Conservation (phyloP, 1,140 invertebrate genomes). For the Drosophila pallidifrons region DNA sequence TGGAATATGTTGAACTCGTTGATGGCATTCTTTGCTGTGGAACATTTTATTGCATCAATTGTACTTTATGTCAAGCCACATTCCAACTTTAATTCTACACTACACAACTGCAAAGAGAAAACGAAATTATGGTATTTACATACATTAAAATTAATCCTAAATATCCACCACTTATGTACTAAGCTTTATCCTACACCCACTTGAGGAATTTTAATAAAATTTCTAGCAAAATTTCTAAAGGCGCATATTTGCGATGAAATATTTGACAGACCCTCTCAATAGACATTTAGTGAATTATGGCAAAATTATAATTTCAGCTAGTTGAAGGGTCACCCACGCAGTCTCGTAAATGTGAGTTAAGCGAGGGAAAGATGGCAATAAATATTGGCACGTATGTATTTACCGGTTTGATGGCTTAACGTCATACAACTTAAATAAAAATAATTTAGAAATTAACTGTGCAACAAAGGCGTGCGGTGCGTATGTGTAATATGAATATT, state of each 20-base stretch:
- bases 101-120: not conserved
- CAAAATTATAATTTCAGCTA: conserved; percentile 16
- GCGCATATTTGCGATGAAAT: conserved; percentile 15
- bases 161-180: not conserved
- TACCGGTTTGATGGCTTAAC: not conserved
- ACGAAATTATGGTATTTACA: not conserved
- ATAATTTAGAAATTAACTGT: not conserved
- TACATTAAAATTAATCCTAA: not conserved
- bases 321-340: conserved; percentile 32
- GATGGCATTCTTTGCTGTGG: conserved; percentile 19
- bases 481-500: too few relatives aligned
- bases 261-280: conserved; percentile 16
- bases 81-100: not conserved
- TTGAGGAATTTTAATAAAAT: conserved; percentile 9
- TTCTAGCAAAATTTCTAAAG: conserved; percentile 10
- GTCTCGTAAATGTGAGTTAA: not conserved
- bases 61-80: conserved; percentile 27
- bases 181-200: not conserved
- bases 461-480: not conserved
- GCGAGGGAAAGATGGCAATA: conserved; percentile 8
- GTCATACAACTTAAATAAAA: not conserved
- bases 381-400: conserved; percentile 25
- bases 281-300: conserved; percentile 32
- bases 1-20: not conserved
- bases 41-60: conserved; percentile 44